Evolutionary conservation across 2,888 invertebrate species (phyloP).

Genomic region (Cerastis rubricosa): DNA sequence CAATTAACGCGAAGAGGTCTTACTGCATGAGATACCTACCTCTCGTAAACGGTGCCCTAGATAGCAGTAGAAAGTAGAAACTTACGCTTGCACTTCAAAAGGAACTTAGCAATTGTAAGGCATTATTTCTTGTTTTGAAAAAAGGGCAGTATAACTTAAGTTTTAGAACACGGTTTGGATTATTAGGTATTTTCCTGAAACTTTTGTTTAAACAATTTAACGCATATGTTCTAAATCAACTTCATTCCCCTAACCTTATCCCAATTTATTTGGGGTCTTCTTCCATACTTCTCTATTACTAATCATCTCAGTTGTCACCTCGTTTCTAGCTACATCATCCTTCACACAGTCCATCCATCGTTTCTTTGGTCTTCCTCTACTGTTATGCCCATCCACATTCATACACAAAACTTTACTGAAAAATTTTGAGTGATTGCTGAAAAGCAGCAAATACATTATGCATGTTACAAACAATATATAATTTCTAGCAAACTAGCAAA

Average conservation of each 20-base stretch:
- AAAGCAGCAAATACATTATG: neutral
- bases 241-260: neutral
- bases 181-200: neutral
- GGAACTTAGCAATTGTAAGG: constrained; percentile 2
- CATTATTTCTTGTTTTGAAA: neutral
- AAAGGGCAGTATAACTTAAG: neutral
- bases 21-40: constrained; percentile 2
- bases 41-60: constrained; percentile 6
- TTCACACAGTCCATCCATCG: neutral
- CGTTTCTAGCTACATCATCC: neutral
- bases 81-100: constrained; percentile 13
- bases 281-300: neutral
- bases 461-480: neutral
- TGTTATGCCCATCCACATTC: too few species aligned
- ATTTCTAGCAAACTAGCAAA: neutral
- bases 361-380: neutral
- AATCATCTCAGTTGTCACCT: too few species aligned
- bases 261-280: neutral
- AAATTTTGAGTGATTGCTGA: too few species aligned
- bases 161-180: neutral
- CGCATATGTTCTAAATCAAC: neutral
- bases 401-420: too few species aligned
- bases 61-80: constrained; percentile 22
- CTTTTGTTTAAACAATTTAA: neutral
- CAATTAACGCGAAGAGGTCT: constrained; percentile 32